These are phyloP conservation scores for Oreochromis niloticus DNA, from an alignment of 2,113 vertebrate species.

Conservation along the genomic window DNA sequence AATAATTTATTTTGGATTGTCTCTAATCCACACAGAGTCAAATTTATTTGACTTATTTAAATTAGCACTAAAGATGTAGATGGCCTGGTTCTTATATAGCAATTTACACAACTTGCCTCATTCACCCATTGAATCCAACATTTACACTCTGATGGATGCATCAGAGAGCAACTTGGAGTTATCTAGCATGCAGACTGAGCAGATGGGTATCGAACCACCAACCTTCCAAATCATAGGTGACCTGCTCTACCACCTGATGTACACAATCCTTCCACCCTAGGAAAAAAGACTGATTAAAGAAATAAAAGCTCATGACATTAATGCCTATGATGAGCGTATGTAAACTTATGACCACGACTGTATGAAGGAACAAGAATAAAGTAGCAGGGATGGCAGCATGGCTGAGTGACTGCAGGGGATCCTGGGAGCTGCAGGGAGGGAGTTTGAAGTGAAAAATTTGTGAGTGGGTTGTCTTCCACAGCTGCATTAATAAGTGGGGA, in stretches of 20 bases:
- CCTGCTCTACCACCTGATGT: background rate
- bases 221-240: background rate
- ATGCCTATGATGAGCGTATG: rapidly evolving
- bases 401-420: constrained; percentile 1
- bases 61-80: background rate
- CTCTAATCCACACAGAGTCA: background rate
- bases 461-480: constrained; percentile 20
- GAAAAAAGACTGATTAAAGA: background rate
- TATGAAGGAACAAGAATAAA: background rate
- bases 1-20: background rate
- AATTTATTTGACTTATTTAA: background rate
- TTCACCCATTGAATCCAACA: background rate
- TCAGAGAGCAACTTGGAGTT: background rate
- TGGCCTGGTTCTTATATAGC: background rate
- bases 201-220: background rate
- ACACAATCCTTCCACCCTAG: background rate
- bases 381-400: background rate
- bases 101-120: background rate
- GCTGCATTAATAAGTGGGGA: constrained; percentile 24
- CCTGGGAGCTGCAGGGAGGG: constrained; percentile 27
- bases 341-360: background rate
- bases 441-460: constrained; percentile 1
- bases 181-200: background rate
- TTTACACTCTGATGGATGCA: background rate
- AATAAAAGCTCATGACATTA: background rate